Conservation (phyloP, 2,113 vertebrate genomes). For the Sclerurus mexicanus region DNA sequence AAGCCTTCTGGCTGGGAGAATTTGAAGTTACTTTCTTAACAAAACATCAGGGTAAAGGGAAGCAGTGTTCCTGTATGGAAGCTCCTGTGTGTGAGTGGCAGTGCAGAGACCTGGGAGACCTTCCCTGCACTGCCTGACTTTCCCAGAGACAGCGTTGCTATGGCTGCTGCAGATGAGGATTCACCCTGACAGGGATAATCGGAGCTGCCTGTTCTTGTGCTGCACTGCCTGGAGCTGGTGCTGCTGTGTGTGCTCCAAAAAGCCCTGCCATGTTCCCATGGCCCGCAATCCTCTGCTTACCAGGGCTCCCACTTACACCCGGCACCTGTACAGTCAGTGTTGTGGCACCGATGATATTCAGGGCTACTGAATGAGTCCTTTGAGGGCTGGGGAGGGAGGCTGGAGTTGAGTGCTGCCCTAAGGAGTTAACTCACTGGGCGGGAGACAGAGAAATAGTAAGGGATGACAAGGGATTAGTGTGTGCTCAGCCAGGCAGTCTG, state of each 20-base stretch:
- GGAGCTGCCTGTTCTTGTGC: not conserved
- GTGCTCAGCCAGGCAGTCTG: not conserved
- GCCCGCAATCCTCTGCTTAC: not conserved
- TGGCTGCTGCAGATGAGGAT: not conserved
- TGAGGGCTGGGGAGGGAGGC: not conserved
- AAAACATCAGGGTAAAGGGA: not conserved
- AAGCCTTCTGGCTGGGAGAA: not conserved
- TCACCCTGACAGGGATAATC: not conserved
- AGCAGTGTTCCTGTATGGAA: not conserved
- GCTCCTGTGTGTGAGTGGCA: not conserved
- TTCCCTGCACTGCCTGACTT: rapidly evolving
- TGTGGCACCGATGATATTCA: rapidly evolving
- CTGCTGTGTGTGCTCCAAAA: not conserved
- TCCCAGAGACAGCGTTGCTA: not conserved
- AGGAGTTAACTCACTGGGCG: not conserved
- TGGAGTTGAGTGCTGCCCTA: not conserved
- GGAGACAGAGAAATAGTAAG: not conserved
- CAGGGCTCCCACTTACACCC: not conserved
- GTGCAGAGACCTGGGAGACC: not conserved
- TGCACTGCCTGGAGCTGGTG: not conserved
- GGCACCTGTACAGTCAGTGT: not conserved
- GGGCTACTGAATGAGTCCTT: not conserved
- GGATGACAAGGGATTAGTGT: conserved; percentile 21
- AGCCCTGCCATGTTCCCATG: not conserved
- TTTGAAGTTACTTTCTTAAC: not conserved